Evolutionary conservation across 1,140 invertebrate species (phyloP).

Genomic region (Drosophila neocordata): DNA sequence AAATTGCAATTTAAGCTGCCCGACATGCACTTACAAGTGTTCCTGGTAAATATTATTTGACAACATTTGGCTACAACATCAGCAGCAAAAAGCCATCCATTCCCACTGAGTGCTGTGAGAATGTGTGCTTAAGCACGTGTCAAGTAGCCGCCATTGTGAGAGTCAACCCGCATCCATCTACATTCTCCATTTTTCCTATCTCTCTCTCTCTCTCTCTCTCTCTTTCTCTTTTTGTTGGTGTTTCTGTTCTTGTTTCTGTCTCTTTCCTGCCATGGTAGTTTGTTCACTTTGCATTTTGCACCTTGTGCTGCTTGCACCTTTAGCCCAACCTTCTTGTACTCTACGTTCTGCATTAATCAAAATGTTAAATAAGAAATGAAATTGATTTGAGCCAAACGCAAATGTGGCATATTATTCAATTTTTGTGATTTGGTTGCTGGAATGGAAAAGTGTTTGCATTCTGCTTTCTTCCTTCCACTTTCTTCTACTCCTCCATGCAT

Average conservation of each 20-base stretch:
- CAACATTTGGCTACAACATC: constrained; percentile 70
- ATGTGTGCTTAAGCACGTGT: constrained; percentile 61
- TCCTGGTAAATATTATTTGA: constrained; percentile 75
- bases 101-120: constrained; percentile 5
- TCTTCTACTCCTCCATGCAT: background rate
- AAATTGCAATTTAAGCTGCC: constrained; percentile 4
- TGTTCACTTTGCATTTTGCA: constrained; percentile 56
- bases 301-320: constrained; percentile 27
- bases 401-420: constrained; percentile 75
- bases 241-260: no score
- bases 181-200: background rate
- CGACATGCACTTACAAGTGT: constrained; percentile 8
- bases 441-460: constrained; percentile 5
- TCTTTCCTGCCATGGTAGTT: background rate
- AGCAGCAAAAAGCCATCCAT: background rate
- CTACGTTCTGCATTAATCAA: constrained; percentile 68
- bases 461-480: background rate
- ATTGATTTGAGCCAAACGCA: constrained; percentile 66
- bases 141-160: constrained; percentile 62
- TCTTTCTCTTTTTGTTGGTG: no score
- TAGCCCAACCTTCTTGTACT: background rate
- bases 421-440: constrained; percentile 27
- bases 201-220: constrained; percentile 3
- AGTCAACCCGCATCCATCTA: constrained; percentile 11
- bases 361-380: constrained; percentile 78